Base-by-base conservation (phyloP, 2,888 invertebrate species). In the Ennomos fuscantarius region DNA sequence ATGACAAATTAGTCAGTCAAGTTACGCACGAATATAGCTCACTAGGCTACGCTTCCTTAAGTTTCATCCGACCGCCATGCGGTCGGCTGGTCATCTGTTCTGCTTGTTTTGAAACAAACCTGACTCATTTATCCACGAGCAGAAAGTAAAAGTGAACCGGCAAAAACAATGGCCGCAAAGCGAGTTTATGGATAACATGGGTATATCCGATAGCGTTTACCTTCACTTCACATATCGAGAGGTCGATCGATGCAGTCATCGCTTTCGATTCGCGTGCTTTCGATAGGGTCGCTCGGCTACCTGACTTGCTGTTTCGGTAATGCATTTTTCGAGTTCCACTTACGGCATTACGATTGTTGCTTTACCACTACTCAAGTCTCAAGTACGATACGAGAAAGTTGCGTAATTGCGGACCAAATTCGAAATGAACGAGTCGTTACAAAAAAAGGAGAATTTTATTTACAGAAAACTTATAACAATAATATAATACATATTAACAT, bases 391-490 rank as follows among this genome's bases (percentile, higher is more conserved):
- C 41, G 62, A 44, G 66, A 66, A 65, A 68, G 65, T 72, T 62
- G 62, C 54, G 67, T 62, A 71, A 70, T 66, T 53, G 57, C 43
- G 45, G 37, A 11, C 39, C 56, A 49, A 60, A 51, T 55, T 32
- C 37, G 37, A 60, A 68, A 68, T 60, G 39, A 63, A 62, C 42
- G 46, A 64, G 52, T 61, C 50, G 54, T 68, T 81, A 83, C 75
- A 81, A 84, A 84, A 24, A 87, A 86, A 82, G 78, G 76, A 73
- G 73, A 55, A 73, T 82, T 89, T 90, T 92, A 93, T 93, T 93
- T 93, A 93, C 93, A 93, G 90, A 92, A 63, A 89, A 88, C 86
- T 89, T 91, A 91, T 70, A 86, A 84, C 84, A 87, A 86, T 57
- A 57, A 57, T 79, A 79, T 79, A 89, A 87, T 89, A 90, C 86